Evolutionary conservation across 2,113 vertebrate species (phyloP), one percentile per base, ranked within the genome.

Genomic region (Pomatorhinus ruficollis): DNA sequence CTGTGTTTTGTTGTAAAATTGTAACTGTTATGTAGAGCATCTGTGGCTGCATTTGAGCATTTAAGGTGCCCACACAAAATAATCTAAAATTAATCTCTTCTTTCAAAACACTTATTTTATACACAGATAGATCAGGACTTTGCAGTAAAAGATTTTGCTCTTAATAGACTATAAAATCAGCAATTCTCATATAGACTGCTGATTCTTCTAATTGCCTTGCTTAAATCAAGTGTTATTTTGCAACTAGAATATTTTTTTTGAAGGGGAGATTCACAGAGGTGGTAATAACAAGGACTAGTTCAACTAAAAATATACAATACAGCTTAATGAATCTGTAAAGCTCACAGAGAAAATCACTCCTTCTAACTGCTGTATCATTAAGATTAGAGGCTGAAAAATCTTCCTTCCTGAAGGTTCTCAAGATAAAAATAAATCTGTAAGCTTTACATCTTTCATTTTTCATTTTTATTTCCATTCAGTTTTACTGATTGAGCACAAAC

Each of bases 351-450:
- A 89, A 86, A 80, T 95, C 49, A 68, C 12, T 64, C 15, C 42
- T 84, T 90, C 80, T 19, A 35, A 84, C 61, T 95, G 50, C 59
- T 63, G n/a, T 60, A 83, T 83, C 61, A 87, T 85, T 93, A 78
- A 94, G 65, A 94, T 89, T 88, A 81, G 39, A 75, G 25, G 53
- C 40, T 90, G 76, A 83, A 57, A 92, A 89, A 23, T n/a, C 75
- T 88, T 90, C 78, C n/a, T 90, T 80, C 59, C 59, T 90, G 75
- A 92, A 96, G 80, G 71, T 94, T 92, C 76, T 94, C 69, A 78
- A 95, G 91, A 95, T 78, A 95, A 96, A 96, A 96, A 92, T 93
- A 96, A 93, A 97, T 96, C 93, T 78, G 27, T 68, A 64, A 87
- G 42, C 54, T 89, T 97, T 97, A 96, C 33, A 70, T 89, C 14